These are phyloP conservation scores for Seira ritae DNA, from an alignment of 2,888 invertebrate genomes.

Conservation along the genomic window DNA sequence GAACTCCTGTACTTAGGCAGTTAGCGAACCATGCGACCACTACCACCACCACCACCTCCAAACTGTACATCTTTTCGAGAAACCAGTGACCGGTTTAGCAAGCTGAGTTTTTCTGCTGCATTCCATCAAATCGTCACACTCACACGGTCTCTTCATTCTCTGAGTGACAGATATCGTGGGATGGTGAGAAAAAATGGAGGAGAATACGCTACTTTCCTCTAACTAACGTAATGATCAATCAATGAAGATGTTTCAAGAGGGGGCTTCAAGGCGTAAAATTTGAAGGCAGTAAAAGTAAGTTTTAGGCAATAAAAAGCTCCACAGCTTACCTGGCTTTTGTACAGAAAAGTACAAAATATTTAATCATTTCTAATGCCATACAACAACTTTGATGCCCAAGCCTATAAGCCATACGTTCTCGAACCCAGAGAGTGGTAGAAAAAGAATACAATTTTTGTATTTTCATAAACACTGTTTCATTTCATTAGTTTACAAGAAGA, in stretches of 20 bases:
- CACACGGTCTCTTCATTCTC: background rate
- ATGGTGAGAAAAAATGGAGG: background rate
- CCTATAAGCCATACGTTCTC: no score
- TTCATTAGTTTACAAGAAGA: background rate
- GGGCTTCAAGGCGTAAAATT: background rate
- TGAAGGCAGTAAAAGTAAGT: background rate
- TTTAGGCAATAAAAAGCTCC: no score
- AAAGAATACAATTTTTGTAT: background rate
- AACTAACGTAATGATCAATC: background rate
- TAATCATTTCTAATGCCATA: no score
- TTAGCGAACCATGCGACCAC: background rate
- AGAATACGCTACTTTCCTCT: background rate
- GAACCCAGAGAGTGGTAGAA: no score
- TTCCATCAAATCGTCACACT: slow-evolving; percentile 16
- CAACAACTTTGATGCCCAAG: no score
- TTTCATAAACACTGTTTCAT: background rate
- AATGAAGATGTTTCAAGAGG: slow-evolving; percentile 8
- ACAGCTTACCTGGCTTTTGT: no score
- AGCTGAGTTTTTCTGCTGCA: background rate
- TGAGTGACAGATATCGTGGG: background rate
- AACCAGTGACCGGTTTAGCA: slow-evolving; percentile 16
- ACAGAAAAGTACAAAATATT: no score
- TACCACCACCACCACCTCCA: no score
- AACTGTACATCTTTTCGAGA: background rate
- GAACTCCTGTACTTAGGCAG: background rate